phyloP scores from a whole-genome alignment of 2,888 invertebrate species.

The Microdon myrmicae region DNA sequence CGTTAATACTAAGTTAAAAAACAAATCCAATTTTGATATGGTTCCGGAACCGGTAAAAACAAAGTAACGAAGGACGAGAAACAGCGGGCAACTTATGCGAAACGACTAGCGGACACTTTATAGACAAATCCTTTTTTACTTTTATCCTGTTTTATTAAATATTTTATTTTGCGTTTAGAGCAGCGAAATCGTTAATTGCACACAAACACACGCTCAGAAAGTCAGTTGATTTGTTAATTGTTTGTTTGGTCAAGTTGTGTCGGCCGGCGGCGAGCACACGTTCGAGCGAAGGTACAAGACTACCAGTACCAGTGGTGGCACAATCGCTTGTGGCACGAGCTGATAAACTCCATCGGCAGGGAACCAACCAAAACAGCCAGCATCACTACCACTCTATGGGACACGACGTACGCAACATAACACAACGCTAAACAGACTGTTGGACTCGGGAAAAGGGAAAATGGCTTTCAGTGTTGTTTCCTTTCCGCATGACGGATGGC shows the following conservation, averaged over 20 bases:
- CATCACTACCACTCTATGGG: constrained; percentile 26
- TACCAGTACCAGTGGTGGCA: constrained; percentile 52
- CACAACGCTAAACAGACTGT: constrained; percentile 26
- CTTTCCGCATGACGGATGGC: constrained; percentile 11
- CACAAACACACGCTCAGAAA: constrained; percentile 40
- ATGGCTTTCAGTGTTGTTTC: constrained; percentile 15
- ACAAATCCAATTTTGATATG: too few species aligned
- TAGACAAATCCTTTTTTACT: constrained; percentile 41
- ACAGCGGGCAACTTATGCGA: constrained; percentile 26
- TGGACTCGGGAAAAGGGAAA: constrained; percentile 38
- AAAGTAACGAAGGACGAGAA: not conserved
- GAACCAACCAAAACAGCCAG: constrained; percentile 46
- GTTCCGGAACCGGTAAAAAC: too few species aligned
- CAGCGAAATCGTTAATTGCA: too few species aligned
- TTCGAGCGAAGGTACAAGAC: constrained; percentile 47
- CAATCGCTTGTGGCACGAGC: constrained; percentile 51
- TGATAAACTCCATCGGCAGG: constrained; percentile 47
- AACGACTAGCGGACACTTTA: constrained; percentile 44
- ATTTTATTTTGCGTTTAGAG: too few species aligned
- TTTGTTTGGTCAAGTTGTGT: constrained; percentile 31
- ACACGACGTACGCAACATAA: constrained; percentile 13
- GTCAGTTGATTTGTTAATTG: constrained; percentile 30
- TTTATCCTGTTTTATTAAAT: constrained; percentile 23
- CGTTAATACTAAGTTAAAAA: too few species aligned
- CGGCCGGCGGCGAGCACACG: constrained; percentile 39